These are phyloP conservation scores for Palloptera scutellata DNA, from an alignment of 2,888 invertebrate species.

Conservation along the genomic window DNA sequence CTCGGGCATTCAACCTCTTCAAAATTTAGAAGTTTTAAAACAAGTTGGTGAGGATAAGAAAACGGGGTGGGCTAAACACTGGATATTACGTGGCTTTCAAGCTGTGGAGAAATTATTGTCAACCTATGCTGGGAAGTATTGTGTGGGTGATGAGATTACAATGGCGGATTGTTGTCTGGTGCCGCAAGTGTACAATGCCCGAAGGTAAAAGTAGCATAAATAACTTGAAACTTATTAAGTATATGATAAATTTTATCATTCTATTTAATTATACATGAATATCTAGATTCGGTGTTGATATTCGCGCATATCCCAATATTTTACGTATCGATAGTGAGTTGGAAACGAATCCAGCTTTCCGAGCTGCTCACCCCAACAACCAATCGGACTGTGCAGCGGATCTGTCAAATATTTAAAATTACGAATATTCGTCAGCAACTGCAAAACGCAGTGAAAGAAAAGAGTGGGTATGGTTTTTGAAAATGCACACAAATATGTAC, in stretches of 20 bases:
- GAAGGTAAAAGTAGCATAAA: constrained; percentile 69
- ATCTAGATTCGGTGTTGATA: constrained; percentile 87
- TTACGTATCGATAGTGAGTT: constrained; percentile 85
- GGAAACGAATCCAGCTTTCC: constrained; percentile 87
- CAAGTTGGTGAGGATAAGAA: constrained; percentile 88
- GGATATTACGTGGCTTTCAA: constrained; percentile 88
- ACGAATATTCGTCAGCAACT: constrained; percentile 60
- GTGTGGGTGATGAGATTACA: constrained; percentile 92
- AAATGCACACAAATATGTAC: background rate
- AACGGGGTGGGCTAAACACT: constrained; percentile 92
- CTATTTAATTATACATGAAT: constrained; percentile 2
- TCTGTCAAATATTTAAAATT: constrained; percentile 72
- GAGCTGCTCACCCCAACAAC: constrained; percentile 87
- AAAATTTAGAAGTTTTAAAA: constrained; percentile 88
- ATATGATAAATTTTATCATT: background rate
- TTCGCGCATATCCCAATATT: constrained; percentile 89
- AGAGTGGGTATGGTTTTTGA: constrained; percentile 39
- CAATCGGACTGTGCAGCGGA: constrained; percentile 96
- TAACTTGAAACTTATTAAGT: background rate
- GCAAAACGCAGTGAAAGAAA: constrained; percentile 59
- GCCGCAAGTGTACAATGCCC: constrained; percentile 94
- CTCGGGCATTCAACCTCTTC: constrained; percentile 95
- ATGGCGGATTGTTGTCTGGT: constrained; percentile 95
- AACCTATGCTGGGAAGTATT: constrained; percentile 87
- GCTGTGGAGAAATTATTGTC: constrained; percentile 89